These are phyloP conservation scores for Brachionichthys hirsutus DNA, from an alignment of 2,113 vertebrate species.

Conservation along the genomic window DNA sequence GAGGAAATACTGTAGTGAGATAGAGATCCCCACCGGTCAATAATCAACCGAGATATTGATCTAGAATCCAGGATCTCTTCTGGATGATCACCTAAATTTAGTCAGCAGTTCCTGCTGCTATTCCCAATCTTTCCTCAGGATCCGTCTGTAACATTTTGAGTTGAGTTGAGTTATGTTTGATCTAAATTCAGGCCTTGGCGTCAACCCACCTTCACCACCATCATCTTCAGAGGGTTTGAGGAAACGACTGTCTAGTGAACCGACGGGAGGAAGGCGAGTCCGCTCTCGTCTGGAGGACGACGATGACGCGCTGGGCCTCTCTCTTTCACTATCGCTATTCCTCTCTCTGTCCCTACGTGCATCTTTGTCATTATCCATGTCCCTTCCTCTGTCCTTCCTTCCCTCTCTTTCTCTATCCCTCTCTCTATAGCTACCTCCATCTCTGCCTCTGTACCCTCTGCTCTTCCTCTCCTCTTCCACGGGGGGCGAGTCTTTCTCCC, in stretches of 20 bases:
- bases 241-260: constrained; percentile 82
- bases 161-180: too few relatives aligned
- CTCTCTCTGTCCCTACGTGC: not conserved
- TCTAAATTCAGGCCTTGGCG: not conserved
- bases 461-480: constrained; percentile 64
- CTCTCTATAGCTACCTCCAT: constrained; percentile 25
- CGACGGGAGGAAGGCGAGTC: constrained; percentile 44
- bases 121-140: too few relatives aligned
- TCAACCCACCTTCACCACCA: constrained; percentile 40
- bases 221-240: constrained; percentile 86
- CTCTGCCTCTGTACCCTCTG: constrained; percentile 33
- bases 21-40: too few relatives aligned
- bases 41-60: too few relatives aligned
- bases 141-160: too few relatives aligned
- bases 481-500: constrained; percentile 32
- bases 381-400: not conserved
- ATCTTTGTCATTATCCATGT: not conserved
- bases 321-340: constrained; percentile 14
- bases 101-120: too few relatives aligned
- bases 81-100: too few relatives aligned
- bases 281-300: constrained; percentile 50
- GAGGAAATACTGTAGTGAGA: too few relatives aligned
- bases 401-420: constrained; percentile 2
- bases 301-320: constrained; percentile 8
- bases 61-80: too few relatives aligned